Evolutionary conservation across 2,113 vertebrate genomes (phyloP), one percentile per base, ranked within the genome.

Genomic region (Corythornis madagascariensis): DNA sequence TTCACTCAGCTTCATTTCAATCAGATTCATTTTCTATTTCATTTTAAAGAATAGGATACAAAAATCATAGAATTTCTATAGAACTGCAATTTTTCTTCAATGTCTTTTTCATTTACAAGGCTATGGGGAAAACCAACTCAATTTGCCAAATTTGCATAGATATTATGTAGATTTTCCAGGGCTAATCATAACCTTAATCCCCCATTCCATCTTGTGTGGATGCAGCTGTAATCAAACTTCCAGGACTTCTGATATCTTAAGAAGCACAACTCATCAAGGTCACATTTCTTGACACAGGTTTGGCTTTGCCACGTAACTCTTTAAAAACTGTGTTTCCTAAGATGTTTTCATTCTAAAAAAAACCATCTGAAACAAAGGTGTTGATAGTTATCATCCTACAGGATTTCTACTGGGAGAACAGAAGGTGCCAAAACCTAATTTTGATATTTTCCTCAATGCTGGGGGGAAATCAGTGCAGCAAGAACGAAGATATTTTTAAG

Each of bases 161-260:
- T 95, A 94, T 95, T 96, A 94, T 57, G 78, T 83, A 24, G 92
- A n/a, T 92, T 95, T 96, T 96, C 86, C 77, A 72, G 85, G 48
- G 85, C 94, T 96, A 95, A 96, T 97, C 88, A 81, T 59, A 85
- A 74, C 83, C 65, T 91, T 59, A 57, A n/a, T 86, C 31, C 61
- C 52, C 78, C 55, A 18, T 83, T 89, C 85, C 42, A 76, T 48
- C 92, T 92, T 84, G 91, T 96, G 78, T 53, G 81, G 80, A 96
- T 87, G 72, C 92, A 95, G 78, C 63, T 95, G 92, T 96, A 97
- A 97, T 96, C 95, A 97, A 95, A 97, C 96, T 95, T 96, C 9
- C 9, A 94, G 43, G 21, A 38, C 5, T 29, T 22, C 89, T 93
- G 74, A 24, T 13, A 33, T 38, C 16, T 79, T 31, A 19, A 42